Percentiles rank a stretch among this genome's conserved stretches.
Evolutionary conservation across 2,888 invertebrate species (phyloP).

Genomic region (Heliconius ismenius): DNA sequence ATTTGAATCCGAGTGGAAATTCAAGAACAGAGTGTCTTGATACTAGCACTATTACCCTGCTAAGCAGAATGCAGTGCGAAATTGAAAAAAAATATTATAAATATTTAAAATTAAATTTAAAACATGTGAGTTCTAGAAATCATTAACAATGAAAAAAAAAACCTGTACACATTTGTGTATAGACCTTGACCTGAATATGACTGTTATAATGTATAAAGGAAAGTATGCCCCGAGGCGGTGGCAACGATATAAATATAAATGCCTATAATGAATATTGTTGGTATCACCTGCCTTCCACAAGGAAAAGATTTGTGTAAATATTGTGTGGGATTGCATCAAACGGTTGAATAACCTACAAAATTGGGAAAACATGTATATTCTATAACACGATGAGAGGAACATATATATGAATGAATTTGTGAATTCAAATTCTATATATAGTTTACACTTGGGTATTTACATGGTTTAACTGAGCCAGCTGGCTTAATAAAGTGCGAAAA

Average conservation of each 20-base stretch:
- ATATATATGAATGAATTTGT: background rate
- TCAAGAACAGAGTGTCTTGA: no score
- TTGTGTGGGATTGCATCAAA: conserved; percentile 8
- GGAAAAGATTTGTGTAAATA: conserved; percentile 22
- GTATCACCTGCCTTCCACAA: background rate
- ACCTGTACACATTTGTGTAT: background rate
- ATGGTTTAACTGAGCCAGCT: no score
- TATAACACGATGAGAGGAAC: background rate
- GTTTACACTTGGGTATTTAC: no score
- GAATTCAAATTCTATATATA: background rate
- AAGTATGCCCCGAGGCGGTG: background rate
- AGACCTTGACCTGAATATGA: conserved; percentile 4
- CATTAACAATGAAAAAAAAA: background rate
- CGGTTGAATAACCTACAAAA: background rate
- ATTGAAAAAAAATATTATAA: no score
- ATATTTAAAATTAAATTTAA: no score
- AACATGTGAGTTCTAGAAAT: no score
- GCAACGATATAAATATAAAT: conserved; percentile 12
- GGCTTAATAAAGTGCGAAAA: no score
- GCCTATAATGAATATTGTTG: conserved; percentile 4
- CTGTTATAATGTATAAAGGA: background rate
- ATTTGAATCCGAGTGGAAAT: no score
- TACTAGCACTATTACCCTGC: no score
- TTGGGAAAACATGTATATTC: background rate
- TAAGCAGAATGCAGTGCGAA: no score